Evolutionary conservation across 2,113 vertebrate genomes (phyloP), one percentile per base, ranked within the genome.

Genomic region (Gallinago jamesoni): DNA sequence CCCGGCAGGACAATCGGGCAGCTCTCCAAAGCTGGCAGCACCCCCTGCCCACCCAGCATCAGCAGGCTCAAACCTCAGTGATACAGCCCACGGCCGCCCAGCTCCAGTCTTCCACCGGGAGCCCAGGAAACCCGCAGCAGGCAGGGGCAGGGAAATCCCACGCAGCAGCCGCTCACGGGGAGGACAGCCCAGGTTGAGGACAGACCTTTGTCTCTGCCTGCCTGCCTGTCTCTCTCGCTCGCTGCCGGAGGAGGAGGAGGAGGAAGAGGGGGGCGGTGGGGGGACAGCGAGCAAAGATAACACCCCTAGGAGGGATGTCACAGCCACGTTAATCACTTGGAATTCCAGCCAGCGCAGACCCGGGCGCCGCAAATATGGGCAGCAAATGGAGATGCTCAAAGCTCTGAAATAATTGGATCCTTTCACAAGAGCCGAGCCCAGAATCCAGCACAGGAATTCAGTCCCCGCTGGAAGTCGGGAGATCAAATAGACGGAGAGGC

Each of bases 321-420:
- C 92, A 95, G 93, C 73, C 93, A 93, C 94, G 79, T 93, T 96
- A 95, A 96, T 96, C 96, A 93, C 93, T 96, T 90, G 90, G 94
- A 93, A 97, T 96, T 96, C 90, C 93, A 97, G 91, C 78, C 94
- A 82, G 91, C 67, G 3, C 48, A 59, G 69, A 96, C 83, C 64
- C 64, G 25, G 84, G 87, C 7, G 18, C 90, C 8, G 90, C 92
- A 96, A 96, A 96, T 96, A 94, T 86, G 92, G 96, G 94, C 91
- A 96, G 94, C 96, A 96, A 97, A 96, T 94, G 96, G 93, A 96
- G 96, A 97, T 94, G 92, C 92, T 96, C 96, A 96, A 93, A 96
- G 96, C 94, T 95, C 79, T 90, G 74, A 94, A 96, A 96, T 96
- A 96, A 96, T 92, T 96, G 96, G 94, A 95, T 96, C 96, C 94